phyloP scores from a whole-genome alignment of 2,888 invertebrate species.

The Eilema griseolum region DNA sequence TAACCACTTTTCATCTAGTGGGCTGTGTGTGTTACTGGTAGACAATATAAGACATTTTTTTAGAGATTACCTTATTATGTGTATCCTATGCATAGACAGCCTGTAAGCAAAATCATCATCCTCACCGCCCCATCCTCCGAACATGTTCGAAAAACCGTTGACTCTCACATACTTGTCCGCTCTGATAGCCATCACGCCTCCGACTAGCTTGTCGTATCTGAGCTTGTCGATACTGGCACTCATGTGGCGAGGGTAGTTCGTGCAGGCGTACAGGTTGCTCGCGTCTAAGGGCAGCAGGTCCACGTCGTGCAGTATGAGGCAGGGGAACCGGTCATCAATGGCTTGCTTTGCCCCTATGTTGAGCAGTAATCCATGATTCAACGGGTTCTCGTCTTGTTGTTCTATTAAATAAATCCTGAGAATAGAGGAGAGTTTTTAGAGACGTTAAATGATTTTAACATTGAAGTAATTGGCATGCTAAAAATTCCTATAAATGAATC shows the following conservation, averaged over 20 bases:
- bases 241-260: slow-evolving; percentile 93
- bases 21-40: neutral
- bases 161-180: slow-evolving; percentile 67
- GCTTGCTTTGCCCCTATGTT: slow-evolving; percentile 95
- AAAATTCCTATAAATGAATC: too few species aligned
- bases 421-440: slow-evolving; percentile 23
- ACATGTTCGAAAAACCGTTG: slow-evolving; percentile 79
- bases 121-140: slow-evolving; percentile 81
- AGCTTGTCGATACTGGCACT: slow-evolving; percentile 95
- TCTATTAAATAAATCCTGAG: slow-evolving; percentile 93
- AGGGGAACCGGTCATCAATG: slow-evolving; percentile 90
- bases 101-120: slow-evolving; percentile 77
- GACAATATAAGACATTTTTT: neutral
- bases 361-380: slow-evolving; percentile 95
- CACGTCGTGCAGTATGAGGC: slow-evolving; percentile 96
- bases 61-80: slow-evolving; percentile 64
- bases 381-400: slow-evolving; percentile 92
- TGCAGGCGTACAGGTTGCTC: slow-evolving; percentile 94
- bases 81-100: slow-evolving; percentile 58
- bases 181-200: slow-evolving; percentile 76
- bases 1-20: too few species aligned
- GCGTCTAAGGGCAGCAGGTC: slow-evolving; percentile 94
- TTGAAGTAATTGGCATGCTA: too few species aligned
- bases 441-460: neutral
- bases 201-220: slow-evolving; percentile 54